A percentile compares a stretch with the other conserved stretches of the same genome.
Evolutionary conservation across 2,797 vertebrate genomes (phyloP).

Genomic region (Urocyon cinereoargenteus): DNA sequence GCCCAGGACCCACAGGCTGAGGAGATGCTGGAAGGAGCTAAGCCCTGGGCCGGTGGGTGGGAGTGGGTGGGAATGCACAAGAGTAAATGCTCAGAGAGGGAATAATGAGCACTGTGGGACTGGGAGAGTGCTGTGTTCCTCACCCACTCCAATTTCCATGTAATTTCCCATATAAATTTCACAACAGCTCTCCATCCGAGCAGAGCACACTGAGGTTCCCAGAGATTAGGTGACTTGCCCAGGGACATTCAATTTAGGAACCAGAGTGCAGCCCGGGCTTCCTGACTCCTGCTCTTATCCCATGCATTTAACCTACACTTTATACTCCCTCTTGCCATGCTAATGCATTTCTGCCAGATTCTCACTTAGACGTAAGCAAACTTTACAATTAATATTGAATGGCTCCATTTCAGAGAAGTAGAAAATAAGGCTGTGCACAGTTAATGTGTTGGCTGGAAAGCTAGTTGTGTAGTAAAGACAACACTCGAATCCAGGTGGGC

Average conservation of each 20-base stretch:
- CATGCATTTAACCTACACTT: background rate
- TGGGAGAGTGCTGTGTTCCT: background rate
- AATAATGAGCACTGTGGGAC: rapidly evolving
- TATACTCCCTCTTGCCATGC: background rate
- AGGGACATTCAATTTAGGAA: background rate
- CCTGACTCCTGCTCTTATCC: background rate
- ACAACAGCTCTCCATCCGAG: background rate
- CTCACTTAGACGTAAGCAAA: background rate
- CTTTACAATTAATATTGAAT: background rate
- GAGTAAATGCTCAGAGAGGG: rapidly evolving
- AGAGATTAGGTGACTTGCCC: background rate
- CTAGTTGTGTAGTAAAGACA: background rate
- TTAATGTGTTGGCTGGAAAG: background rate
- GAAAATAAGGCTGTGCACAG: background rate
- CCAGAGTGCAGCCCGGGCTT: background rate
- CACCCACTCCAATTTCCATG: background rate
- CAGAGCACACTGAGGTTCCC: background rate
- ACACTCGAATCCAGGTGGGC: background rate
- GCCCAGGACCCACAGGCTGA: background rate
- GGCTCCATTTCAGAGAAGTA: background rate
- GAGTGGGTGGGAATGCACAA: background rate
- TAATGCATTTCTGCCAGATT: background rate
- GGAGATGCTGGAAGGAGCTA: background rate
- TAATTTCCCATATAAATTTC: background rate
- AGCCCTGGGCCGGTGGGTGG: background rate